A percentile compares a stretch with the other conserved stretches of the same genome.
Evolutionary conservation across 2,797 vertebrate genomes (phyloP).

Genomic region (Heliangelus exortis): DNA sequence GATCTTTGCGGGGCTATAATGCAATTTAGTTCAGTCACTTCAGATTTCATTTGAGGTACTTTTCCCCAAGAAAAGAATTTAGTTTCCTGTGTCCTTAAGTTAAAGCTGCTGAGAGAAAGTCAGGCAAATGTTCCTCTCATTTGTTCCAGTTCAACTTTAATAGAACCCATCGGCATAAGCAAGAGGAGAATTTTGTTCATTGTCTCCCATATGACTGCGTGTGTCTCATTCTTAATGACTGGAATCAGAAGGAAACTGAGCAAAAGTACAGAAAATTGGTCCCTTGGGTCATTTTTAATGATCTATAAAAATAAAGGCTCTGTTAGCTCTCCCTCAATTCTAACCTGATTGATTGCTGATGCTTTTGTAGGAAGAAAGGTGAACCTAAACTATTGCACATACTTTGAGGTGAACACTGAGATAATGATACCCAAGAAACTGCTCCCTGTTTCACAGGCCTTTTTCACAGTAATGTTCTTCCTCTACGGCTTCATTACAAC

Average conservation of each 20-base stretch:
- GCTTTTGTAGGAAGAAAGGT: slow-evolving; percentile 28
- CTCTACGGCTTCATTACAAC: slow-evolving; percentile 16
- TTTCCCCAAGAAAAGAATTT: slow-evolving; percentile 21
- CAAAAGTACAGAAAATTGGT: slow-evolving; percentile 20
- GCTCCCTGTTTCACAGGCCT: neutral
- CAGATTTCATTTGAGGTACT: slow-evolving; percentile 14
- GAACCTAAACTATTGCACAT: neutral
- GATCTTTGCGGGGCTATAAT: slow-evolving; percentile 7
- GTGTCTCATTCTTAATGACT: slow-evolving; percentile 38
- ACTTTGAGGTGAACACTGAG: neutral
- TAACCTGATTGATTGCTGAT: slow-evolving; percentile 42
- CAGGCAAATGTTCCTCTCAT: slow-evolving; percentile 25
- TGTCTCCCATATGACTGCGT: neutral
- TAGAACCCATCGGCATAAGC: neutral
- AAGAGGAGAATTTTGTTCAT: slow-evolving; percentile 6
- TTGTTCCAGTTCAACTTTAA: slow-evolving; percentile 1
- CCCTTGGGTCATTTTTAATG: slow-evolving; percentile 59
- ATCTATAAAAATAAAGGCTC: slow-evolving; percentile 32
- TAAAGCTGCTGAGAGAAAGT: slow-evolving; percentile 2
- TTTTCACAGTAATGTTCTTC: slow-evolving; percentile 4
- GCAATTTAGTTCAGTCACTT: slow-evolving; percentile 51
- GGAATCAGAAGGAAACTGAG: slow-evolving; percentile 39
- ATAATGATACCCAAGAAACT: neutral
- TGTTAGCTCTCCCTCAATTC: slow-evolving; percentile 28
- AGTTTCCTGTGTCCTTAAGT: neutral